These are phyloP conservation scores for Acanthosoma haemorrhoidale DNA, from an alignment of 2,888 invertebrate genomes.

Conservation along the genomic window DNA sequence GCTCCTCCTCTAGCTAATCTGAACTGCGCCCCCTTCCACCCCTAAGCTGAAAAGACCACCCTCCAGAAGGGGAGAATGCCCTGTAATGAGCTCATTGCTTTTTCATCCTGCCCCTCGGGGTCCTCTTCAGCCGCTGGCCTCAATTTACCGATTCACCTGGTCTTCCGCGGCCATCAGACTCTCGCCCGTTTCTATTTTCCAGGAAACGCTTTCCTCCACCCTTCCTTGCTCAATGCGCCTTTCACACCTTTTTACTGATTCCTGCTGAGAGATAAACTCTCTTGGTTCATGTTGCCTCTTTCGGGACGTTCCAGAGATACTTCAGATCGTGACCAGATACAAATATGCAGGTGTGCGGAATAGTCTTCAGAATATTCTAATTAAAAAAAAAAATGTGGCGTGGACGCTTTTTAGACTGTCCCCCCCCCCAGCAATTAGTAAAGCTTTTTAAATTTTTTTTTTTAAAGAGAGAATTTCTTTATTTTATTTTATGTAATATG, in stretches of 20 bases:
- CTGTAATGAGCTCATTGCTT: conserved; percentile 24
- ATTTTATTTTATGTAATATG: no score
- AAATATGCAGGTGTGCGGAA: no score
- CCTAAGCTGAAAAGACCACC: not conserved
- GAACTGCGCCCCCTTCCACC: not conserved
- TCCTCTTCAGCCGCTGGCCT: not conserved
- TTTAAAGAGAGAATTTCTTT: no score
- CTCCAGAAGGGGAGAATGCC: not conserved
- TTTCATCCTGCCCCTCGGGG: not conserved
- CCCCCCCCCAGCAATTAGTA: no score
- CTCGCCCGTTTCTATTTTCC: not conserved
- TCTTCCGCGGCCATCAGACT: not conserved
- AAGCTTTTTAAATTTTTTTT: no score
- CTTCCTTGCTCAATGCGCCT: not conserved
- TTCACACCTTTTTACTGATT: not conserved
- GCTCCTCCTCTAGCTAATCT: no score
- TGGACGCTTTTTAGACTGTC: no score
- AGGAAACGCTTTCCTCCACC: not conserved
- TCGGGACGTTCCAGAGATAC: not conserved
- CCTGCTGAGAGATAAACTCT: not conserved
- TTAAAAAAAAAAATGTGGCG: no score
- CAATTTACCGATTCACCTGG: conserved; percentile 1
- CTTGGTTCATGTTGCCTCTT: not conserved
- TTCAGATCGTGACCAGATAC: not conserved
- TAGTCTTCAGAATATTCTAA: no score